These are phyloP conservation scores for Andrena cerasifolii DNA, from an alignment of 1,140 invertebrate species.

Conservation along the genomic window DNA sequence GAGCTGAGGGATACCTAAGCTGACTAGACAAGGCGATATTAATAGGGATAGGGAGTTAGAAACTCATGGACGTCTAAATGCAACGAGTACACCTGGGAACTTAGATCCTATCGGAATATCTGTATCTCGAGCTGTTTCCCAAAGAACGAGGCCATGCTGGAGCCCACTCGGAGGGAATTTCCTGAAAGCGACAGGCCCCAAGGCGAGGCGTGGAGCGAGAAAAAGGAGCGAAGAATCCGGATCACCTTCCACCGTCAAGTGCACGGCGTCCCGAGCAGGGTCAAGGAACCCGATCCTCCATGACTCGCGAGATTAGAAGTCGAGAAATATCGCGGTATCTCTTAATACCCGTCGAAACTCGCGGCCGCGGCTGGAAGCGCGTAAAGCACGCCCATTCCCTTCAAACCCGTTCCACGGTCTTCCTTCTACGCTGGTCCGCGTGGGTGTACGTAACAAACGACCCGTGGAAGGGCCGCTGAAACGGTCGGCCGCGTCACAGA, in stretches of 20 bases:
- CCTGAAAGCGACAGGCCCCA: neutral
- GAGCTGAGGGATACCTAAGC: too few species aligned
- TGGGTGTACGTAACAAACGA: slow-evolving; percentile 50
- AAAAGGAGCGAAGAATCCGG: slow-evolving; percentile 40
- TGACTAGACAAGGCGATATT: too few species aligned
- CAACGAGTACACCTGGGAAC: too few species aligned
- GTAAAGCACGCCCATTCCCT: neutral
- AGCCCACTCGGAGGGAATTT: slow-evolving; percentile 1
- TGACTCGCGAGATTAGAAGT: slow-evolving; percentile 31
- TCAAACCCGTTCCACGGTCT: slow-evolving; percentile 15
- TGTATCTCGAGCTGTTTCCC: neutral
- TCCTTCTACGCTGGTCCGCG: neutral
- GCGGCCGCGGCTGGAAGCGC: neutral
- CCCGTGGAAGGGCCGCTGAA: slow-evolving; percentile 20
- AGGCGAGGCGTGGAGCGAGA: neutral
- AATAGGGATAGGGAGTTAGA: too few species aligned
- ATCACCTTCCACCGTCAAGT: slow-evolving; percentile 52
- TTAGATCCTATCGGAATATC: too few species aligned
- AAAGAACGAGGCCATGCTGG: neutral
- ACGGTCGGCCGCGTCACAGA: neutral
- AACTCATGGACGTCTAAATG: too few species aligned
- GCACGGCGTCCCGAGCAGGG: slow-evolving; percentile 16
- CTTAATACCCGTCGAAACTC: slow-evolving; percentile 49
- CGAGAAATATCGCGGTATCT: slow-evolving; percentile 36
- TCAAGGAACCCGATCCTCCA: slow-evolving; percentile 39